Evolutionary conservation across 2,113 vertebrate genomes (phyloP).

Genomic region (Sceloporus undulatus): DNA sequence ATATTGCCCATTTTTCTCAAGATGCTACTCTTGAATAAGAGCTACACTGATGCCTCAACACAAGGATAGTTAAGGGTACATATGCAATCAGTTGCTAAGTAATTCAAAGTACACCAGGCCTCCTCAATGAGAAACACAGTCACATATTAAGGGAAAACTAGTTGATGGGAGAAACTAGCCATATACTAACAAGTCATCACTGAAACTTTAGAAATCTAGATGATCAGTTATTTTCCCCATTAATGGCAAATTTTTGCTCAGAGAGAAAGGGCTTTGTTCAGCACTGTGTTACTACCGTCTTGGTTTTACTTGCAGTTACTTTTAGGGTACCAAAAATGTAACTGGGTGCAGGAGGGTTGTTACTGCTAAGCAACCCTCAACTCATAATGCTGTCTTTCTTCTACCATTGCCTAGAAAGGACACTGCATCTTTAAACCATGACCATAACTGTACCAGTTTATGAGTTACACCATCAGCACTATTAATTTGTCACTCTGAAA

Average conservation of each 20-base stretch:
- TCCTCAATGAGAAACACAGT: not conserved
- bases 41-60: conserved; percentile 24
- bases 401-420: conserved; percentile 75
- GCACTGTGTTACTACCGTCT: not conserved
- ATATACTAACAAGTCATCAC: not conserved
- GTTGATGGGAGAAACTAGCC: not conserved
- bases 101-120: not conserved
- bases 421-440: conserved; percentile 74
- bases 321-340: conserved; percentile 19
- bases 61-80: conserved; percentile 27
- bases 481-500: conserved; percentile 78
- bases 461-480: conserved; percentile 75
- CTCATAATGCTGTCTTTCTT: conserved; percentile 61
- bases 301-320: conserved; percentile 9
- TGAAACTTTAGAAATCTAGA: not conserved
- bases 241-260: conserved; percentile 7
- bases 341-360: conserved; percentile 1
- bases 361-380: conserved; percentile 54
- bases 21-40: conserved; percentile 2
- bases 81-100: conserved; percentile 33
- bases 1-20: conserved; percentile 25
- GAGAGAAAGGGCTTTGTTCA: not conserved
- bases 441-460: conserved; percentile 69
- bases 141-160: not conserved
- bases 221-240: not conserved